Percentiles rank a stretch among this genome's conserved stretches.
phyloP scores from a whole-genome alignment of 2,888 invertebrate genomes.

The Pseudococcus viburni region DNA sequence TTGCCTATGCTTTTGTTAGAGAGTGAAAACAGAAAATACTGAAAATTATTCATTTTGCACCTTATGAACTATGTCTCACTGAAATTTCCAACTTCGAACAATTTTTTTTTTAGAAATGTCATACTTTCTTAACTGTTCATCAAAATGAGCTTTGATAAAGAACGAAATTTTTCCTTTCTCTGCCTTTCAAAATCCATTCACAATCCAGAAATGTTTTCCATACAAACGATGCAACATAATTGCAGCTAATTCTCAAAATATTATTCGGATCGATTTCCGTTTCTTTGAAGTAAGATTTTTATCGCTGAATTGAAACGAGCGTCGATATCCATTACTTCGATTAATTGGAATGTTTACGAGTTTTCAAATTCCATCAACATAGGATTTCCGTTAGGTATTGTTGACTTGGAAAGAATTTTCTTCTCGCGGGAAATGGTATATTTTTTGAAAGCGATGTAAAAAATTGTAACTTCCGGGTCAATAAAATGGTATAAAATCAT shows the following conservation, averaged over 20 bases:
- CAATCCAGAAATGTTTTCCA: too few relatives aligned
- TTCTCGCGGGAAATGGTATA: neutral
- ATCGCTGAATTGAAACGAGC: neutral
- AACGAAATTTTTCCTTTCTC: too few relatives aligned
- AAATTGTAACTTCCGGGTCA: neutral
- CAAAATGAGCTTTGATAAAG: too few relatives aligned
- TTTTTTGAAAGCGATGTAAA: neutral
- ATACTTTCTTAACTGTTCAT: too few relatives aligned
- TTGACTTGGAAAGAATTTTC: neutral
- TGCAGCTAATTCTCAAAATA: neutral
- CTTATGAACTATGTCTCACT: too few relatives aligned
- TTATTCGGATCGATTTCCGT: slow-evolving; percentile 1
- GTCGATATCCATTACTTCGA: neutral
- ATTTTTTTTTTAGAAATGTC: too few relatives aligned
- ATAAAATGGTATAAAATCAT: neutral
- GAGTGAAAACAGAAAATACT: too few relatives aligned
- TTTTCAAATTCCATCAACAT: neutral
- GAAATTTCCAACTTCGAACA: too few relatives aligned
- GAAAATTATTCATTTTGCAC: too few relatives aligned
- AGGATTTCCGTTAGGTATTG: neutral
- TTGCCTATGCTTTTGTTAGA: too few relatives aligned
- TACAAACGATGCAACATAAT: neutral
- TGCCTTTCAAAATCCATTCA: too few relatives aligned
- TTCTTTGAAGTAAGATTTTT: neutral
- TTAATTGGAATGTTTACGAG: slow-evolving; percentile 31